Evolutionary conservation across 1,140 invertebrate species (phyloP).

Genomic region (Homalodisca vitripennis): DNA sequence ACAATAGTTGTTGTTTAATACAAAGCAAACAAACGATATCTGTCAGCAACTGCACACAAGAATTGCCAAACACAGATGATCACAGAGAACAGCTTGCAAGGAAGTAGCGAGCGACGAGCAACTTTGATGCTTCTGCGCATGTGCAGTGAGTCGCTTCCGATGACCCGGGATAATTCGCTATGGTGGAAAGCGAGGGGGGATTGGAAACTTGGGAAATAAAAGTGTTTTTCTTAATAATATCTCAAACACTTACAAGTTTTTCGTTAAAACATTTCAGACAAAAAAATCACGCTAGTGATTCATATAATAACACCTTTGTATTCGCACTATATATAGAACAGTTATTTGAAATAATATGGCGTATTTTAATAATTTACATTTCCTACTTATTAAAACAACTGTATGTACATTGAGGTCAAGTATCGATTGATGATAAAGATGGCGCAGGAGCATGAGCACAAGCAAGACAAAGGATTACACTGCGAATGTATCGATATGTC

Average conservation of each 20-base stretch:
- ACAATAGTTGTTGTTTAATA: neutral
- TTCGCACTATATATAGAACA: neutral
- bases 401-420: conserved; percentile 29
- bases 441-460: conserved; percentile 9
- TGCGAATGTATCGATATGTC: too few species aligned
- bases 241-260: neutral
- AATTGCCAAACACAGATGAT: conserved; percentile 14
- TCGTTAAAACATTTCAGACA: too few species aligned
- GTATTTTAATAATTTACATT: conserved; percentile 29
- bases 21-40: conserved; percentile 8
- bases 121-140: conserved; percentile 23
- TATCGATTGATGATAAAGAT: conserved; percentile 30
- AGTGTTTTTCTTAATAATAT: neutral
- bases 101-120: conserved; percentile 11
- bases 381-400: conserved; percentile 30
- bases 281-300: too few species aligned
- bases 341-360: neutral
- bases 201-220: conserved; percentile 29
- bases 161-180: conserved; percentile 31
- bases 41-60: neutral
- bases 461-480: conserved; percentile 16
- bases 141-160: conserved; percentile 26
- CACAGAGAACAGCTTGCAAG: conserved; percentile 15
- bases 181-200: conserved; percentile 29
- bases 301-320: too few species aligned